Percentiles rank a stretch among this genome's conserved stretches.
phyloP scores from a whole-genome alignment of 2,797 vertebrate species.

The Garrulus glandarius region DNA sequence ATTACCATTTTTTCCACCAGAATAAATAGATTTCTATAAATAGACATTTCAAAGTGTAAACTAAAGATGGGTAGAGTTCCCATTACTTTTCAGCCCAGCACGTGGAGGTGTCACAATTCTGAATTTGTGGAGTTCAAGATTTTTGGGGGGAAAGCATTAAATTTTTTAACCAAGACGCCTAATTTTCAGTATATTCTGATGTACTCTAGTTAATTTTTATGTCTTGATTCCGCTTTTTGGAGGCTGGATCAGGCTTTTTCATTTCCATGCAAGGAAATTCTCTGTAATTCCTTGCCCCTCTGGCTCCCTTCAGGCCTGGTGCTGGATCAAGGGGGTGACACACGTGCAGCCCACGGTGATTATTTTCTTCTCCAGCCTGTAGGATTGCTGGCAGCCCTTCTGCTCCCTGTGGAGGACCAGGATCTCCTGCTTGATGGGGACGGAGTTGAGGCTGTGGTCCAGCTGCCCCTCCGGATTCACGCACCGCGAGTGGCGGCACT shows the following conservation, averaged over 20 bases:
- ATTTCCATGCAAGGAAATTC: accelerated
- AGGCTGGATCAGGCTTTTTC: not conserved
- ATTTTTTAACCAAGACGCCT: accelerated
- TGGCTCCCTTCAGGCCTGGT: not conserved
- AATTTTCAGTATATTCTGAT: not conserved
- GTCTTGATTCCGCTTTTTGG: not conserved
- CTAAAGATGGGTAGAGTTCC: not conserved
- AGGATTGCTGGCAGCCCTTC: conserved; percentile 61
- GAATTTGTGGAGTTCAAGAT: not conserved
- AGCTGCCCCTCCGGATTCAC: not conserved
- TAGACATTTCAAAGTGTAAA: conserved; percentile 48
- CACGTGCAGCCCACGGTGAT: conserved; percentile 75
- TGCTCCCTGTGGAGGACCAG: conserved; percentile 65
- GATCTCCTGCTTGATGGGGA: conserved; percentile 72
- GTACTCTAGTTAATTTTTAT: not conserved
- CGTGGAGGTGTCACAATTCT: accelerated
- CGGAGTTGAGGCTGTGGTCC: conserved; percentile 63
- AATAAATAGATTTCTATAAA: conserved; percentile 75
- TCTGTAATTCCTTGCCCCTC: accelerated
- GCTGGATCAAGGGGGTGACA: conserved; percentile 39
- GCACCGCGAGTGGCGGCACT: conserved; percentile 59
- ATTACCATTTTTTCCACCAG: not conserved
- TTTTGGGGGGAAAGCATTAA: accelerated
- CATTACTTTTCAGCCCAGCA: not conserved
- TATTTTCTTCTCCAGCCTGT: conserved; percentile 67